These are phyloP conservation scores for Brachynemurus nebulosus DNA, from an alignment of 2,888 invertebrate genomes.

Conservation along the genomic window DNA sequence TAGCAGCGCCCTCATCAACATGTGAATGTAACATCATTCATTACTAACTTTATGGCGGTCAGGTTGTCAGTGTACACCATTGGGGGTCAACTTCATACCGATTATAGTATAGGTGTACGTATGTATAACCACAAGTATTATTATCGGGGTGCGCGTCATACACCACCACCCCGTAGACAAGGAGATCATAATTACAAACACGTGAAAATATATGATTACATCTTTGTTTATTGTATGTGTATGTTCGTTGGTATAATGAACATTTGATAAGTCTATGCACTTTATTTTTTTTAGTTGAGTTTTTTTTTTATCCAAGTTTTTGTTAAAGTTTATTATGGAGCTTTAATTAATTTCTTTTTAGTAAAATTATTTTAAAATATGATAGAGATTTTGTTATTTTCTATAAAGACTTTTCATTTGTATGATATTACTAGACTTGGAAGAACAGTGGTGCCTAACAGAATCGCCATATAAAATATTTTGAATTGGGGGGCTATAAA, in stretches of 20 bases:
- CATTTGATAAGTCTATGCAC: not conserved
- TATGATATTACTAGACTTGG: too few relatives aligned
- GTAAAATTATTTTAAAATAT: too few relatives aligned
- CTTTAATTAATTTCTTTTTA: slow-evolving; percentile 1
- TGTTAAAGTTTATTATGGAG: not conserved
- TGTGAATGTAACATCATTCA: slow-evolving; percentile 7
- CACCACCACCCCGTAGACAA: too few relatives aligned
- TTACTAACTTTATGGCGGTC: slow-evolving; percentile 7
- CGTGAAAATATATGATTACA: not conserved
- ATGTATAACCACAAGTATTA: not conserved
- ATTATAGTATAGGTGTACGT: not conserved
- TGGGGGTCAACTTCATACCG: not conserved
- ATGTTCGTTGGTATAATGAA: not conserved
- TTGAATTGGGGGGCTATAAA: too few relatives aligned
- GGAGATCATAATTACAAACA: not conserved
- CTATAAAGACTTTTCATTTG: too few relatives aligned
- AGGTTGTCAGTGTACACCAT: slow-evolving; percentile 6
- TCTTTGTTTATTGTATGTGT: not conserved
- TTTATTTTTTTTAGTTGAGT: not conserved
- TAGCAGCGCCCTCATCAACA: slow-evolving; percentile 5
- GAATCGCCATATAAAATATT: too few relatives aligned
- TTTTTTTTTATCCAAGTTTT: not conserved
- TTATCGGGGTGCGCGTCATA: too few relatives aligned
- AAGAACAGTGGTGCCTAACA: too few relatives aligned
- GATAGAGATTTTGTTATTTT: too few relatives aligned